A percentile compares a stretch with the other conserved stretches of the same genome.
Evolutionary conservation across 2,888 invertebrate genomes (phyloP).

Genomic region (Cryptosula pallasiana): DNA sequence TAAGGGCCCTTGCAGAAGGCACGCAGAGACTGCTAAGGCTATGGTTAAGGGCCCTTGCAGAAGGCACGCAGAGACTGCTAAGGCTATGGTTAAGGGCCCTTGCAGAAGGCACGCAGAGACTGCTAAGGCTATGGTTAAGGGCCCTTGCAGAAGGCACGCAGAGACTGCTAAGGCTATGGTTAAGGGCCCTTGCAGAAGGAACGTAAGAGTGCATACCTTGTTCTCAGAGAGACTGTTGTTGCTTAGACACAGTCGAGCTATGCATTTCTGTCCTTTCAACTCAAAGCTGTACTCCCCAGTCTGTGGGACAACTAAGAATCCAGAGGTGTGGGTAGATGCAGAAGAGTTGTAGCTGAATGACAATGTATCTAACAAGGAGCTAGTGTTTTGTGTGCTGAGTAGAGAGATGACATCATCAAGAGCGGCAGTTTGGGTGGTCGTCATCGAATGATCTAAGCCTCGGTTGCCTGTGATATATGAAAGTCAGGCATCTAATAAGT

Average conservation of each 20-base stretch:
- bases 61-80: no score
- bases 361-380: neutral
- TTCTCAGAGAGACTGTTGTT: neutral
- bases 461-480: neutral
- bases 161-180: no score
- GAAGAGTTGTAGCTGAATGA: neutral
- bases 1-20: no score
- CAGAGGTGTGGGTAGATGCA: neutral
- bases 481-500: neutral
- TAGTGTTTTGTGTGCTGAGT: neutral
- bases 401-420: neutral
- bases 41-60: no score
- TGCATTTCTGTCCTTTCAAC: neutral
- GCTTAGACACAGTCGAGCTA: neutral
- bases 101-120: no score
- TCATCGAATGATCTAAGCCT: neutral
- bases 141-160: no score
- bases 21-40: no score
- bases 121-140: no score
- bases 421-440: neutral
- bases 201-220: neutral
- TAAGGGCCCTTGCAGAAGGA: no score
- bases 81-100: no score
- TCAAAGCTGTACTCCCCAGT: constrained; percentile 20
- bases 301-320: neutral